Percentiles rank a stretch among this genome's conserved stretches.
phyloP scores from a whole-genome alignment of 2,797 vertebrate genomes.

The Galago senegalensis region DNA sequence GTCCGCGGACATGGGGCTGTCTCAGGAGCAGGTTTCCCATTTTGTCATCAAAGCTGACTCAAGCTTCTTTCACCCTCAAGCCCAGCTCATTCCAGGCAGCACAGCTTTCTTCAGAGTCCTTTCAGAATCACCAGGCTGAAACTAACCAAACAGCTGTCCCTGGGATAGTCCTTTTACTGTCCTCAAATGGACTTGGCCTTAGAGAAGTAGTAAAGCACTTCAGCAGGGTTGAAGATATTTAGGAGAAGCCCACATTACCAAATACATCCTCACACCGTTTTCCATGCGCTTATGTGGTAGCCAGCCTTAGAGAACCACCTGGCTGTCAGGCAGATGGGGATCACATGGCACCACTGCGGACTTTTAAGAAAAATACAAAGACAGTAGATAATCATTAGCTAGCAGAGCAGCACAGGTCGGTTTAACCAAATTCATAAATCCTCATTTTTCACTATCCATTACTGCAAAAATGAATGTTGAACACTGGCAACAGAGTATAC shows the following conservation, averaged over 20 bases:
- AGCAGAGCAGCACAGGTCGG: constrained; percentile 8
- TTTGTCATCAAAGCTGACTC: constrained; percentile 25
- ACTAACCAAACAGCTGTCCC: background rate
- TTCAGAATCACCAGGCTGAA: background rate
- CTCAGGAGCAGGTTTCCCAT: background rate
- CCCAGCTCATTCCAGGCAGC: constrained; percentile 39
- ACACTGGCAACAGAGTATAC: background rate
- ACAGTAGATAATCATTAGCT: background rate
- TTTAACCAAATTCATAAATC: background rate
- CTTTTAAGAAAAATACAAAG: constrained; percentile 55
- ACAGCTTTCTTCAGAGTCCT: background rate
- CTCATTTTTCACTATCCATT: fast-evolving
- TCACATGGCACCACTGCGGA: background rate
- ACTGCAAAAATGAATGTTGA: background rate
- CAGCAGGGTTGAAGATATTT: constrained; percentile 29
- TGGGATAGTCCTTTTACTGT: background rate
- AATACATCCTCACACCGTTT: background rate
- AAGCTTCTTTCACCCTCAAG: constrained; percentile 42
- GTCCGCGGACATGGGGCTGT: constrained; percentile 31
- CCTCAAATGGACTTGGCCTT: background rate
- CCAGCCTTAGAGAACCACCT: background rate
- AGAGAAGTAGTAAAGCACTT: background rate
- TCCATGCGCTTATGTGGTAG: background rate
- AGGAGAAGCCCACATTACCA: constrained; percentile 33
- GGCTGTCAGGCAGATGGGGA: background rate